Evolutionary conservation across 2,888 invertebrate species (phyloP).

Genomic region (Xestia ashworthii): DNA sequence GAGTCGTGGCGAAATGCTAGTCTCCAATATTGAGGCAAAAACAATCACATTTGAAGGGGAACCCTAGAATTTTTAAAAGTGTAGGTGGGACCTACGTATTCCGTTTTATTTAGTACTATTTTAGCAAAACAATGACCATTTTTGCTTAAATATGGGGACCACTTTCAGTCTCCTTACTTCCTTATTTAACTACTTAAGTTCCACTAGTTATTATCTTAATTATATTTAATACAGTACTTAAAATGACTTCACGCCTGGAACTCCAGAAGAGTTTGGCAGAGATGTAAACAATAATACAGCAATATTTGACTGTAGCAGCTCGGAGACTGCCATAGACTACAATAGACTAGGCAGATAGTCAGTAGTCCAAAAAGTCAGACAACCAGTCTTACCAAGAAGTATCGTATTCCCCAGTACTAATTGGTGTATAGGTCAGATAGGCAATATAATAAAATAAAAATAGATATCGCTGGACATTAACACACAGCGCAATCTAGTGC

Average conservation of each 20-base stretch:
- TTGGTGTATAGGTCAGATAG: too few species aligned
- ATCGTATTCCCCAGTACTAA: too few species aligned
- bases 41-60: background rate
- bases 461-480: too few species aligned
- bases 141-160: background rate
- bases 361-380: too few species aligned
- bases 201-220: background rate
- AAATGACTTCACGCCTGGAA: background rate
- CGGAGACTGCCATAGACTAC: too few species aligned
- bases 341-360: too few species aligned
- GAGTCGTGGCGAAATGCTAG: too few species aligned
- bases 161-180: background rate
- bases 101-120: background rate
- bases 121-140: background rate
- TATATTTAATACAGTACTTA: background rate
- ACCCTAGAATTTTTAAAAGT: background rate
- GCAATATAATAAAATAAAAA: too few species aligned
- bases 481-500: too few species aligned
- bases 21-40: background rate
- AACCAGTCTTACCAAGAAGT: too few species aligned
- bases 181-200: background rate
- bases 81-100: background rate
- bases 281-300: background rate
- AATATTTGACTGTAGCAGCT: background rate
- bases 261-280: background rate